A percentile compares a stretch with the other conserved stretches of the same genome.
Conservation (phyloP, 2,113 vertebrate species). For the Brevimyrus niger region DNA sequence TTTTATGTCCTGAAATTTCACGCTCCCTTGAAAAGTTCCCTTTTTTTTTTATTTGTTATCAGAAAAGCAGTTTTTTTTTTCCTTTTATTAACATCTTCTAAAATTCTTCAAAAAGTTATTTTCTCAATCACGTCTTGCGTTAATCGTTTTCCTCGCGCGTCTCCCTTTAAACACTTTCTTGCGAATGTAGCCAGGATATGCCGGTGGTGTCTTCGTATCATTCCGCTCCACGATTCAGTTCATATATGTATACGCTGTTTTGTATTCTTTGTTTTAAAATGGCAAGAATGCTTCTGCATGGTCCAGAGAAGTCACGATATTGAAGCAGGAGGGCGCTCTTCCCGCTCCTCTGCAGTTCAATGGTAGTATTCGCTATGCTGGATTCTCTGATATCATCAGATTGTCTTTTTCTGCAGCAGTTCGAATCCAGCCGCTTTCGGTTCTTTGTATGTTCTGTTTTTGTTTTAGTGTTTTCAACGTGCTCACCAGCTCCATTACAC, state of each 20-base stretch:
- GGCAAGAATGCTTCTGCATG: neutral
- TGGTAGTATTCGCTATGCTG: neutral
- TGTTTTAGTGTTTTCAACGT: conserved; percentile 65
- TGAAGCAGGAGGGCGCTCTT: neutral
- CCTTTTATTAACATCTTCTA: conserved; percentile 46
- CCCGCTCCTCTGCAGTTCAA: neutral
- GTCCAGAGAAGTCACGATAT: neutral
- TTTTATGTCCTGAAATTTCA: conserved; percentile 60
- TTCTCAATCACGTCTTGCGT: conserved; percentile 40
- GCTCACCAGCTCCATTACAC: conserved; percentile 81
- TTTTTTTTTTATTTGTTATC: conserved; percentile 31
- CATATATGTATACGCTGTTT: neutral
- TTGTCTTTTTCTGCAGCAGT: neutral
- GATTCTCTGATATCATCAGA: neutral
- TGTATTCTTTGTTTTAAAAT: conserved; percentile 2
- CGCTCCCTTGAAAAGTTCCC: conserved; percentile 48
- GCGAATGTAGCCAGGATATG: neutral
- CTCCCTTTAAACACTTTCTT: neutral
- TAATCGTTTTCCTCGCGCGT: conserved; percentile 41
- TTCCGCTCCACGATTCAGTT: neutral
- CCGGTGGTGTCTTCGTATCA: neutral
- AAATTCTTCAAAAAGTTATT: conserved; percentile 55
- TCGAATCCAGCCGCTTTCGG: neutral
- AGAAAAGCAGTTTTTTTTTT: conserved; percentile 36
- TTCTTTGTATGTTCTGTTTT: neutral